These are phyloP conservation scores for Spinus pinus DNA, from an alignment of 2,797 vertebrate genomes.

Conservation along the genomic window DNA sequence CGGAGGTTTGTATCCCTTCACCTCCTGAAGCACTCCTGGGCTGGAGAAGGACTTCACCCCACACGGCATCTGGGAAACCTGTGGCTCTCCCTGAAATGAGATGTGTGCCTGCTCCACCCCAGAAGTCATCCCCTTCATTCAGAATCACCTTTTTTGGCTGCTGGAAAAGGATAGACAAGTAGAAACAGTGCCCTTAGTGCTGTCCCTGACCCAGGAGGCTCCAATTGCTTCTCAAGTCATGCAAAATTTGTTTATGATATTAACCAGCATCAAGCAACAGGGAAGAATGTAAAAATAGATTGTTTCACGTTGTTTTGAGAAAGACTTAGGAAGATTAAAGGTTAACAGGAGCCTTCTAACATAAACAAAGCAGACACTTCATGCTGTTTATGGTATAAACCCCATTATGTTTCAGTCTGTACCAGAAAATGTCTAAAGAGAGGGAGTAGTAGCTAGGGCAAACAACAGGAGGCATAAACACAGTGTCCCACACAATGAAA, in stretches of 20 bases:
- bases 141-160: neutral
- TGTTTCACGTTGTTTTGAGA: constrained; percentile 7
- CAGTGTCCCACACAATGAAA: neutral
- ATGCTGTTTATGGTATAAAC: constrained; percentile 23
- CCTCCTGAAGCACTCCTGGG: neutral
- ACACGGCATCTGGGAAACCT: neutral
- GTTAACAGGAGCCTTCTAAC: neutral
- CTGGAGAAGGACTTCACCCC: neutral
- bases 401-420: neutral
- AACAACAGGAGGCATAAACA: neutral
- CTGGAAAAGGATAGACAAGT: neutral
- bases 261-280: neutral
- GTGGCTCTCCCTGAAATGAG: neutral
- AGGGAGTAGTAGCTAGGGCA: neutral
- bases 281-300: neutral
- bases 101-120: accelerated
- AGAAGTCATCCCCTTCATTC: neutral
- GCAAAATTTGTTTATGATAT: neutral
- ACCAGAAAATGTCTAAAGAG: neutral
- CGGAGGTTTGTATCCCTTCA: neutral
- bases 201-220: neutral
- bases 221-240: neutral
- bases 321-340: constrained; percentile 14
- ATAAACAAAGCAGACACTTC: neutral
- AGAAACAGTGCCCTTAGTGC: neutral